A percentile compares a stretch with the other conserved stretches of the same genome.
Evolutionary conservation across 2,113 vertebrate species (phyloP).

Genomic region (Circaetus gallicus): DNA sequence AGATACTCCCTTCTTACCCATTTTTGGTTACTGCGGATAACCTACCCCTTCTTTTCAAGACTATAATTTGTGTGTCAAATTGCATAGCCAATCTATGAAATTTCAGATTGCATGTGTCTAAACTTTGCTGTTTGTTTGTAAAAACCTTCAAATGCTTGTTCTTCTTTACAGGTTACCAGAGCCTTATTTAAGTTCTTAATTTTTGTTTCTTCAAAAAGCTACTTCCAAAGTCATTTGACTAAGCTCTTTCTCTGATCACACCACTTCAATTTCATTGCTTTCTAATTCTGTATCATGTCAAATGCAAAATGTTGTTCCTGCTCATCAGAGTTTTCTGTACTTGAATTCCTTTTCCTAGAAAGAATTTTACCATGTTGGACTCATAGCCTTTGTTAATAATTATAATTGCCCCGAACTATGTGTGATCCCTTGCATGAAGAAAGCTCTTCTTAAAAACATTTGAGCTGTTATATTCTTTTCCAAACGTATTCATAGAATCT

Average conservation of each 20-base stretch:
- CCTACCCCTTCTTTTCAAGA: background rate
- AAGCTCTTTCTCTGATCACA: background rate
- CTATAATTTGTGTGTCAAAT: background rate
- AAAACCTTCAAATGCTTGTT: background rate
- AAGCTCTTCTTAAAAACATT: background rate
- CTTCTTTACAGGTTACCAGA: constrained; percentile 24
- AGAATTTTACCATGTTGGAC: background rate
- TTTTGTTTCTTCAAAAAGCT: background rate
- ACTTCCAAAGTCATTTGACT: background rate
- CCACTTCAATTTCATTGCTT: background rate
- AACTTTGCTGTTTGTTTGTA: background rate
- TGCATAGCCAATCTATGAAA: background rate
- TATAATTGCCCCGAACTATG: background rate
- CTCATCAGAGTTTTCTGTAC: background rate
- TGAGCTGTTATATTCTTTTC: background rate
- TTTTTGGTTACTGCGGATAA: background rate
- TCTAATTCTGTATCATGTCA: background rate
- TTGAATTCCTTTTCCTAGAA: background rate
- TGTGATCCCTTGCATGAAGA: background rate
- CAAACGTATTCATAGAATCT: background rate
- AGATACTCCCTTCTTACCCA: background rate
- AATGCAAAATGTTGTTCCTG: background rate
- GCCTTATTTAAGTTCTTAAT: background rate
- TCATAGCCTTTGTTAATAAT: background rate
- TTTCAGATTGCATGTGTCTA: background rate